Percentiles rank a stretch among this genome's conserved stretches.
phyloP scores from a whole-genome alignment of 2,797 vertebrate species.

The Orestias chungarensis region DNA sequence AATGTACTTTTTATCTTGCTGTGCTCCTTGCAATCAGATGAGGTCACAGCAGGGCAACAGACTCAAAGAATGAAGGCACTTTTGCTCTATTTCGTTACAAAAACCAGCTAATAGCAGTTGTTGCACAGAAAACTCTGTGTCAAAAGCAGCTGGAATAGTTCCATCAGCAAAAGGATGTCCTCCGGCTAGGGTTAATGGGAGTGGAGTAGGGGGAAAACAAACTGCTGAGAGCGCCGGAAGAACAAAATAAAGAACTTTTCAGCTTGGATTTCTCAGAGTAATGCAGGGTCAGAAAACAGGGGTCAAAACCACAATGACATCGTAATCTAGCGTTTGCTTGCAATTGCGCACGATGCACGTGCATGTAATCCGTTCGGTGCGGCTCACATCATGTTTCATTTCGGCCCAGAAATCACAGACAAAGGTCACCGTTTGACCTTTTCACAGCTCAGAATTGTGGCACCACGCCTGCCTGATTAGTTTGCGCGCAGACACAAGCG shows the following conservation, averaged over 20 bases:
- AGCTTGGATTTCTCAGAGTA: conserved; percentile 74
- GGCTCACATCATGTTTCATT: conserved; percentile 76
- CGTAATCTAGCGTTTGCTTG: conserved; percentile 64
- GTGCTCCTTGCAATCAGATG: conserved; percentile 67
- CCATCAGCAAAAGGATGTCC: conserved; percentile 79
- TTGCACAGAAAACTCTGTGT: conserved; percentile 75
- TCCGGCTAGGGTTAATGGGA: conserved; percentile 80
- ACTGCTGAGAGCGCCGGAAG: conserved; percentile 62
- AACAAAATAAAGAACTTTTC: conserved; percentile 76
- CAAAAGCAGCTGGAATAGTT: conserved; percentile 77
- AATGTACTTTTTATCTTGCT: conserved; percentile 60
- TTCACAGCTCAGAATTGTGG: conserved; percentile 68
- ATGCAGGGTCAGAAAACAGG: conserved; percentile 72
- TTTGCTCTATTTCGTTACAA: conserved; percentile 72
- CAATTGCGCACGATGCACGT: conserved; percentile 30
- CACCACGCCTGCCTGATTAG: conserved; percentile 64
- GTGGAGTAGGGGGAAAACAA: conserved; percentile 68
- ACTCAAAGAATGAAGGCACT: conserved; percentile 63
- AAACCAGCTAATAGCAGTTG: conserved; percentile 72
- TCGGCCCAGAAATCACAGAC: conserved; percentile 70
- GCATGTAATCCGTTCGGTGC: conserved; percentile 56
- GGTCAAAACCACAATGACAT: conserved; percentile 71
- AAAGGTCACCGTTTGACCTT: conserved; percentile 78
- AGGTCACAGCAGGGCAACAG: conserved; percentile 68
- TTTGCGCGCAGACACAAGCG: conserved; percentile 42